Percentiles rank a stretch among this genome's conserved stretches.
These are phyloP conservation scores for Rafetus swinhoei DNA, from an alignment of 2,113 vertebrate genomes.

Conservation along the genomic window DNA sequence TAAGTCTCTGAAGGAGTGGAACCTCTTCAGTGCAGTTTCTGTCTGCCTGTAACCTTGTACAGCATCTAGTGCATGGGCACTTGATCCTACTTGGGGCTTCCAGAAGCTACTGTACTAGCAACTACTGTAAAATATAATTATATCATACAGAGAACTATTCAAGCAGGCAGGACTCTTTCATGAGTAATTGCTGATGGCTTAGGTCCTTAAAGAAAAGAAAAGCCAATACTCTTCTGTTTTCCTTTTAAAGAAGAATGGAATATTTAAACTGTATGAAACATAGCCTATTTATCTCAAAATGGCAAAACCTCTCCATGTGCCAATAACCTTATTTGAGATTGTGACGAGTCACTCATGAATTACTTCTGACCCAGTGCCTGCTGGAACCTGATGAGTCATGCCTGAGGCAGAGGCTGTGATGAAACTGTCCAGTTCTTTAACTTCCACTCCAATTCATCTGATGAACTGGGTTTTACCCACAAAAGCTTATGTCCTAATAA, in stretches of 20 bases:
- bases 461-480: no score
- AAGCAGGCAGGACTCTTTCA: not conserved
- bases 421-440: no score
- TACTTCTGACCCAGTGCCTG: no score
- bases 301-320: not conserved
- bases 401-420: no score
- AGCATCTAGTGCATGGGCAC: not conserved
- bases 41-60: not conserved
- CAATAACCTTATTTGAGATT: no score
- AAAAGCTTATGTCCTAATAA: no score
- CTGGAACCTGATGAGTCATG: no score
- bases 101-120: no score
- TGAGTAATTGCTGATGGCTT: not conserved
- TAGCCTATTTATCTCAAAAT: not conserved
- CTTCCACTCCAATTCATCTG: no score
- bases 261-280: not conserved
- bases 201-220: not conserved
- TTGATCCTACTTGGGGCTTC: not conserved
- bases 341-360: no score
- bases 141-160: not conserved
- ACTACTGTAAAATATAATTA: not conserved
- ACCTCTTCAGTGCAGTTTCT: not conserved
- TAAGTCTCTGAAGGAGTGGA: not conserved
- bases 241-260: not conserved
- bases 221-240: fast-evolving